Conservation (phyloP, 1,140 invertebrate species). For the Phymorhynchus buccinoides region DNA sequence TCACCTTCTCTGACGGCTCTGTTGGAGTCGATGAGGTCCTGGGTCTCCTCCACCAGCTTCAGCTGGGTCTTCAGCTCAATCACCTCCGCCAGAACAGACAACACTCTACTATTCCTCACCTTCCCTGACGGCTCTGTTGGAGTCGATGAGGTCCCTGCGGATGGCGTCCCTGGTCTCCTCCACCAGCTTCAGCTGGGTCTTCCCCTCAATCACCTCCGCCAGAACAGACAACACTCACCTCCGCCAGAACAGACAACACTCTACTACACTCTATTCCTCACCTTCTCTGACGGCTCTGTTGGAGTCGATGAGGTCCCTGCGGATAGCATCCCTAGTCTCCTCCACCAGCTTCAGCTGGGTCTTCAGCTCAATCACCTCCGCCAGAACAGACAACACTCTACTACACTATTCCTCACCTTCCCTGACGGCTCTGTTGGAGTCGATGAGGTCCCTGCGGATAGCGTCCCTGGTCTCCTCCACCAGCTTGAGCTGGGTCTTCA, state of each 20-base stretch:
- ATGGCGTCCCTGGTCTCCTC: constrained; percentile 74
- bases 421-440: constrained; percentile 83
- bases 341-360: constrained; percentile 74
- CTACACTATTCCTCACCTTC: too few relatives aligned
- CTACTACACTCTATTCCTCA: too few relatives aligned
- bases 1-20: constrained; percentile 84
- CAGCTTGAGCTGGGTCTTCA: constrained; percentile 74
- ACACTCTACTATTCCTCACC: too few relatives aligned
- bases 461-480: constrained; percentile 74
- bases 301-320: constrained; percentile 88
- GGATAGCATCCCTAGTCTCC: constrained; percentile 74
- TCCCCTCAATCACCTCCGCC: constrained; percentile 72
- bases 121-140: constrained; percentile 84
- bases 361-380: constrained; percentile 73
- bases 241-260: too few relatives aligned
- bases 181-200: constrained; percentile 74
- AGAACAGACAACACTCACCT: too few relatives aligned
- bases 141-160: constrained; percentile 88
- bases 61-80: constrained; percentile 74
- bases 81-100: constrained; percentile 69
- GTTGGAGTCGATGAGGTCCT: constrained; percentile 83
- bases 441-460: constrained; percentile 86
- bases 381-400: too few relatives aligned
- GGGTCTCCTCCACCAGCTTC: constrained; percentile 73
- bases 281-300: constrained; percentile 85